Conservation (phyloP, 2,113 vertebrate genomes). For the Pica pica region DNA sequence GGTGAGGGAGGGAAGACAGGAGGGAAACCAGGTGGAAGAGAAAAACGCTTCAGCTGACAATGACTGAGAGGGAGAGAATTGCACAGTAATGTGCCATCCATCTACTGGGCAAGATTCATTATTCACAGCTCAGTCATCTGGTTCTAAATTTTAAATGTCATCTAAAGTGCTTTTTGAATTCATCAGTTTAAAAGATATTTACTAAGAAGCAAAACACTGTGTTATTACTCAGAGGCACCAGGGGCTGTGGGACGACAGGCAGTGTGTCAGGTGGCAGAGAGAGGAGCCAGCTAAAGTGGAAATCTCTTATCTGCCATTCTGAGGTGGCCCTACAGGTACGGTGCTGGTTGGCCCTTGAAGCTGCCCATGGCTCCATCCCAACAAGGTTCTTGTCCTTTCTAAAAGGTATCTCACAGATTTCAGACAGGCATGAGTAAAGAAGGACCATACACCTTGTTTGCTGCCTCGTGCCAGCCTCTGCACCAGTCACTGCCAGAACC, state of each 20-base stretch:
- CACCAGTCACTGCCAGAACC: background rate
- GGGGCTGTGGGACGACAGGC: background rate
- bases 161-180: conserved; percentile 33
- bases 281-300: background rate
- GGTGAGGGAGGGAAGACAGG: background rate
- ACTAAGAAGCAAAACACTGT: conserved; percentile 7
- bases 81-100: background rate
- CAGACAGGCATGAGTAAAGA: background rate
- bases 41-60: conserved; percentile 32
- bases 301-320: background rate
- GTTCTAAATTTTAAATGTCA: conserved; percentile 43
- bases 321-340: background rate
- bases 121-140: conserved; percentile 24
- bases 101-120: conserved; percentile 37
- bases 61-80: conserved; percentile 26
- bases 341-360: background rate
- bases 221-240: background rate
- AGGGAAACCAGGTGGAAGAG: background rate
- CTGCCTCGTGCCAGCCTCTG: background rate
- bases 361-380: background rate
- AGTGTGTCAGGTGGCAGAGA: rapidly evolving
- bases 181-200: conserved; percentile 38
- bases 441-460: rapidly evolving
- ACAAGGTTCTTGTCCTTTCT: background rate
- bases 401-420: background rate